Percentiles rank a stretch among this genome's conserved stretches.
Conservation (phyloP, 2,888 invertebrate genomes). For the Macaria liturata region DNA sequence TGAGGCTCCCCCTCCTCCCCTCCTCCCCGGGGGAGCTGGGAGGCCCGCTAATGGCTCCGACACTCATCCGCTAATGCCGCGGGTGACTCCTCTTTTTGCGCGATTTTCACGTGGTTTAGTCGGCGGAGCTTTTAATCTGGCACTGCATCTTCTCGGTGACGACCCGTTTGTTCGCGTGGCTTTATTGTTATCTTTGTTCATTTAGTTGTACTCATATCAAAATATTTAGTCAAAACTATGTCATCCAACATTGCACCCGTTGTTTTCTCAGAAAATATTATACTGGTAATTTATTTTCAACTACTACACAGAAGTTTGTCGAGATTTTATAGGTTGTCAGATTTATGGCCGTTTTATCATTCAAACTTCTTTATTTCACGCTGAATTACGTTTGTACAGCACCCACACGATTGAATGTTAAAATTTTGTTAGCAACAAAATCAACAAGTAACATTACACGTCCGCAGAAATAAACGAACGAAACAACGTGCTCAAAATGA, state of each 20-base stretch:
- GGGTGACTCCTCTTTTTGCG: constrained; percentile 82
- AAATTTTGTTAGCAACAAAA: constrained; percentile 17
- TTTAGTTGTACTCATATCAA: too few relatives aligned
- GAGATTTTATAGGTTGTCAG: too few relatives aligned
- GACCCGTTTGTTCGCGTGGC: constrained; percentile 65
- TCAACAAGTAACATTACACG: constrained; percentile 23
- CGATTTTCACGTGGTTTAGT: constrained; percentile 83
- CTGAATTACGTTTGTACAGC: constrained; percentile 7
- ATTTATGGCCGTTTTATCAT: too few relatives aligned
- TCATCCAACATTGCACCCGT: too few relatives aligned
- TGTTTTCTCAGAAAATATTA: too few relatives aligned
- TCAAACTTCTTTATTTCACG: constrained; percentile 1
- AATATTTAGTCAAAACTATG: too few relatives aligned
- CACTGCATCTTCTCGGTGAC: constrained; percentile 72
- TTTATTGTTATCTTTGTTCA: constrained; percentile 27
- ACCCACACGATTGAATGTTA: constrained; percentile 14
- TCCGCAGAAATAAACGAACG: constrained; percentile 17
- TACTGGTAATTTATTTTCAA: too few relatives aligned
- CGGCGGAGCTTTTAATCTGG: constrained; percentile 80
- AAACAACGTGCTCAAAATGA: constrained; percentile 27
- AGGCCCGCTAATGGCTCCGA: constrained; percentile 81
- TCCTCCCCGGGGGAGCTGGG: constrained; percentile 46
- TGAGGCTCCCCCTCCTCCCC: constrained; percentile 26
- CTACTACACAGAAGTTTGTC: too few relatives aligned
- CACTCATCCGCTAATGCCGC: constrained; percentile 84